Percentiles rank a stretch among this genome's conserved stretches.
Conservation (phyloP, 92 coral and sea anemone genomes). For the Umimayanthus chanpuru region DNA sequence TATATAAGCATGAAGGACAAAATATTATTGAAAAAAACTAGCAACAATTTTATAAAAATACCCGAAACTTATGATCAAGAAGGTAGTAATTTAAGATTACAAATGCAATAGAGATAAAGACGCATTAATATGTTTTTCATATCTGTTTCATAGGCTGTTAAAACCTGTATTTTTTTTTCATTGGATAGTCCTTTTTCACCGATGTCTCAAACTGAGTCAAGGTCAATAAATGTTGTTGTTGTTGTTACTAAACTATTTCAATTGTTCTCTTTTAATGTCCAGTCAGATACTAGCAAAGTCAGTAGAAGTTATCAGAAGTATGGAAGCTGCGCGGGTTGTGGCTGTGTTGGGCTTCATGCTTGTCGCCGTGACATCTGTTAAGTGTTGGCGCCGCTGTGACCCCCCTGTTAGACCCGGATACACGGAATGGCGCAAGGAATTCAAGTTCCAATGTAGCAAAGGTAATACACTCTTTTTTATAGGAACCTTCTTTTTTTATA, state of each 20-base stretch:
- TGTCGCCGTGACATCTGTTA: neutral
- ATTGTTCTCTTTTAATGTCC: neutral
- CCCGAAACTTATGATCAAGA: no score
- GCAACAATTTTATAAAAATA: no score
- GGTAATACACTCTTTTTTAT: neutral
- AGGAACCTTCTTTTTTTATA: no score
- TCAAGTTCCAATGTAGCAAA: neutral
- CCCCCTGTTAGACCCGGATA: slow-evolving; percentile 1
- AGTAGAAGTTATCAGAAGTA: neutral
- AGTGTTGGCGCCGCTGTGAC: neutral
- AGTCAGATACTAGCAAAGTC: neutral
- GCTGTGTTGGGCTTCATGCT: neutral
- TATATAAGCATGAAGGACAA: no score
- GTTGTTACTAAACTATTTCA: neutral
- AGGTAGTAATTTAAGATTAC: no score
- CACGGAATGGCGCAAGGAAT: slow-evolving; percentile 5
- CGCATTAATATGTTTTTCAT: no score
- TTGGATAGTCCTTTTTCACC: neutral
- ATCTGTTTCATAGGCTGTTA: no score
- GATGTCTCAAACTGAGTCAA: no score
- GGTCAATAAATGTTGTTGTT: no score
- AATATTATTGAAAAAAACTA: no score
- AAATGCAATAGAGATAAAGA: no score
- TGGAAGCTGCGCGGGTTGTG: neutral
- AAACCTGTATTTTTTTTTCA: no score